Percentiles rank a stretch among this genome's conserved stretches.
phyloP scores from a whole-genome alignment of 2,113 vertebrate species.

The Bagarius yarrelli region DNA sequence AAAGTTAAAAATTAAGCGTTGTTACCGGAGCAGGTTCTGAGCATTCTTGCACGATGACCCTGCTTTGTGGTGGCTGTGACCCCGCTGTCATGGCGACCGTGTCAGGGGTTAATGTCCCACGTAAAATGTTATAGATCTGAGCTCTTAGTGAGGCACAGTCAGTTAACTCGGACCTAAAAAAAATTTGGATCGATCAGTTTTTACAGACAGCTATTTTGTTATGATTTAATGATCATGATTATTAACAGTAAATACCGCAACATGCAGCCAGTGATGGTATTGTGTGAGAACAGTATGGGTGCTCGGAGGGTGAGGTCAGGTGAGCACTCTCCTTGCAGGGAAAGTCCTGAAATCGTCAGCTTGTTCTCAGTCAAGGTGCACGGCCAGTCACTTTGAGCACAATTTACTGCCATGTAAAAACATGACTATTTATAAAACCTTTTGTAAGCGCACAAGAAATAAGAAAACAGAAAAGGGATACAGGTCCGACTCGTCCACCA shows the following conservation, averaged over 20 bases:
- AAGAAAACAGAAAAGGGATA: constrained; percentile 61
- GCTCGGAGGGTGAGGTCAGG: constrained; percentile 37
- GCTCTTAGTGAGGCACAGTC: constrained; percentile 64
- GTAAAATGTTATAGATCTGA: constrained; percentile 63
- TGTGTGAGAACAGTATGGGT: constrained; percentile 64
- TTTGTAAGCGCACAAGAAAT: background rate
- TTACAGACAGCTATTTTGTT: background rate
- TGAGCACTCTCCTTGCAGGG: constrained; percentile 61
- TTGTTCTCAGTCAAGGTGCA: constrained; percentile 60
- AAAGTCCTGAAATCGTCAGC: constrained; percentile 61
- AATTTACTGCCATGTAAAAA: background rate
- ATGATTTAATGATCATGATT: background rate
- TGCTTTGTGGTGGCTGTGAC: constrained; percentile 59
- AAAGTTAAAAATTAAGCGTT: background rate
- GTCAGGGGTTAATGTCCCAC: constrained; percentile 57
- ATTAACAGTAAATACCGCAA: constrained; percentile 61
- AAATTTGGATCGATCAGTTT: background rate
- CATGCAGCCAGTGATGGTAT: constrained; percentile 67
- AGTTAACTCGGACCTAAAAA: constrained; percentile 53
- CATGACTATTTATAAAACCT: background rate
- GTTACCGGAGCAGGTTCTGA: constrained; percentile 53
- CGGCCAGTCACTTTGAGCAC: background rate
- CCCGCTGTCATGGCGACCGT: constrained; percentile 67
- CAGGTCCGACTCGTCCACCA: constrained; percentile 52
- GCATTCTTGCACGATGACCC: constrained; percentile 65